Base-by-base conservation (phyloP, 2,797 vertebrate genomes). In the Yasuhikotakia modesta region DNA sequence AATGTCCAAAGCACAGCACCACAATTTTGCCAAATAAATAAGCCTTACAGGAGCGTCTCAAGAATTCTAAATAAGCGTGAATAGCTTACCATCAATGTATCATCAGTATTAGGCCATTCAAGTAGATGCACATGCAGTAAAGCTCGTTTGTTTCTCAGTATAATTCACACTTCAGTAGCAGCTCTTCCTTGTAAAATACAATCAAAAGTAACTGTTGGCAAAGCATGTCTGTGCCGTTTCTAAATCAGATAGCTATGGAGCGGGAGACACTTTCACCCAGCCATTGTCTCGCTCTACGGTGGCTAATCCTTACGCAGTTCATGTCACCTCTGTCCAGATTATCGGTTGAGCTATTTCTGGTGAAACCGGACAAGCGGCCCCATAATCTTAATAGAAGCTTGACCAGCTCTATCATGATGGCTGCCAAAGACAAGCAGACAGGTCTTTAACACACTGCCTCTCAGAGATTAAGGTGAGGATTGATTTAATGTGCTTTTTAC, bases 241-340 rank as follows among this genome's bases (percentile, higher is more conserved):
- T 21, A 35, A 76, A 24, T 53, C 58, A 22, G 55, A 61, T 69
- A 67, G n/a, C 78, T 57, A 30, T 70, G 17, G 70, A 80, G 70
- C 66, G 57, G 27, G 39, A 66, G 16, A 5, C 39, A 82, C 71
- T 75, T 84, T 81, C 79, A 79, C 81, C 81, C 80, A 76, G 67
- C 79, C 55, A 14, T 53, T 69, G 65, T 75, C 81, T 79, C 72
- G 19, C 64, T 67, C 55, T 52, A 71, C 76, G 74, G 69, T 70
- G 79, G 82, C 74, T 88, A 89, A 90, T 89, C 89, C 89, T 76
- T 67, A 79, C 66, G 65, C 76, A 58, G 83, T 72, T 87, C 77
- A 85, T 87, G 84, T 86, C 85, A 87, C 87, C 85, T 79, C 79
- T 85, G 81, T 43, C 65, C 82, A 71, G 86, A 89, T 91, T 88